Base-by-base conservation (phyloP, 2,888 invertebrate species). In the Chrysolina americana region DNA sequence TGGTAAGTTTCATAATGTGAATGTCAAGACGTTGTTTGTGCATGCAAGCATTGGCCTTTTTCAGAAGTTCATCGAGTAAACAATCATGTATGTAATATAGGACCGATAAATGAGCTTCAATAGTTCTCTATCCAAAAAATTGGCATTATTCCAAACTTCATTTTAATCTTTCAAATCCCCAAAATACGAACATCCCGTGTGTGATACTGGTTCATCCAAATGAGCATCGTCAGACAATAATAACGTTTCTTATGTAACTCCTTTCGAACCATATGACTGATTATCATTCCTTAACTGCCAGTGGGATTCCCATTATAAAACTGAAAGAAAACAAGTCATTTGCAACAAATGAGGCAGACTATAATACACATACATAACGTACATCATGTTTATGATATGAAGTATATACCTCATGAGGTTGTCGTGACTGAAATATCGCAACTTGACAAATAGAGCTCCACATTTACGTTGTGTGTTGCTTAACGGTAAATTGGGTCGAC, bases 371-470 rank as follows among this genome's bases (percentile, higher is more conserved):
- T 65, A 47, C 65, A 50, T 59, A 68, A 47, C 68, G 62, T 72
- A 59, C 65, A 41, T 72, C 68, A 71, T 72, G 68, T 63, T 50
- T 59, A 59, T 48, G 68, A 44, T 65, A 66, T 65, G 65, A 65
- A 71, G 21, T 48, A 48, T 36, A 66, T 68, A 62, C 68, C 66
- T 68, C 72, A 68, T 72, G 72, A 59, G 71, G 36, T 68, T 68
- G 72, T 72, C 72, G 72, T 72, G 72, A 72, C 72, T 72, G 47
- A 72, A 71, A 68, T 72, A 72, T 72, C 68, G 69, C 65, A 48
- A 70, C 74, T 65, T 74, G 74, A 74, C 74, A 74, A 74, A 74
- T 70, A 70, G 44, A 74, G 70, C 59, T 59, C 59, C 36, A 59
- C 59, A 59, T 59, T 59, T 36, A 59, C 44, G 68, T 63, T 48